Evolutionary conservation across 2,888 invertebrate species (phyloP).

Genomic region (Metellina segmentata): DNA sequence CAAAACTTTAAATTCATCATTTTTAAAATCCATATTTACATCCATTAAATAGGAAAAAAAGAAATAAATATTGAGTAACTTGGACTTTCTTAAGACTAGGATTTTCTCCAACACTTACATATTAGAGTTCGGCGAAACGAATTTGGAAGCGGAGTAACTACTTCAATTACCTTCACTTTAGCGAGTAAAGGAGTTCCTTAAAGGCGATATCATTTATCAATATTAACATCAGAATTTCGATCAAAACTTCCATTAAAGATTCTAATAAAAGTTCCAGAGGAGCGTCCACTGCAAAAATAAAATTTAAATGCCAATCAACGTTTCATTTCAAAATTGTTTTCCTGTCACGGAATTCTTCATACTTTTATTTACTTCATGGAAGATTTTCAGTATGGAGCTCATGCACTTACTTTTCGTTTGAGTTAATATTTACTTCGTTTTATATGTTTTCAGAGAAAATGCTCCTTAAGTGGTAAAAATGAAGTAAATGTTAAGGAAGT

Average conservation of each 20-base stretch:
- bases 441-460: not conserved
- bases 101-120: not conserved
- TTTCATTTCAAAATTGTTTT: not conserved
- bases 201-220: not conserved
- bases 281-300: not conserved
- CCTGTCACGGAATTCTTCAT: not conserved
- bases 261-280: not conserved
- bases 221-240: not conserved
- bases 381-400: not conserved
- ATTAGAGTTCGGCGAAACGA: not conserved
- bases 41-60: too few species aligned
- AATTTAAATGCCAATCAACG: not conserved
- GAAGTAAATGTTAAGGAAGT: not conserved
- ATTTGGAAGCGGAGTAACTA: not conserved
- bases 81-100: not conserved
- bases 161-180: not conserved
- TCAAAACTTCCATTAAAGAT: slow-evolving; percentile 1
- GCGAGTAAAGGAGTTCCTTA: not conserved
- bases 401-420: not conserved
- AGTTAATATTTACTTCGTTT: not conserved
- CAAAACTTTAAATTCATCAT: too few species aligned
- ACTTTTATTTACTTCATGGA: not conserved
- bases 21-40: too few species aligned
- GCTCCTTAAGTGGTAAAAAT: not conserved
- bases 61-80: too few species aligned